Base-by-base conservation (phyloP, 2,888 invertebrate genomes). In the Cheilosia urbana region DNA sequence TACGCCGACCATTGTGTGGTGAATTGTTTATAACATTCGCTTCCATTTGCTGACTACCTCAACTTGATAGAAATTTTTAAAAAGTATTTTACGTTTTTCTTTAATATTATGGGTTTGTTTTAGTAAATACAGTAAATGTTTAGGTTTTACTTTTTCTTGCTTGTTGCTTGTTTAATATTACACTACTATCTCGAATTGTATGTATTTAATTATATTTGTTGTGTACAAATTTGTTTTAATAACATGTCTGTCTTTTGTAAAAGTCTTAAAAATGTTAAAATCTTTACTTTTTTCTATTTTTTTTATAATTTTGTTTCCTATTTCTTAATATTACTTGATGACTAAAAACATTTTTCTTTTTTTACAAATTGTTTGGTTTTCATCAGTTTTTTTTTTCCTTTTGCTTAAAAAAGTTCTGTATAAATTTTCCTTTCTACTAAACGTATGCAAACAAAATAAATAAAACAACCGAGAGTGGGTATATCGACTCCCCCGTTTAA, bases 241-340 rank as follows among this genome's bases (percentile, higher is more conserved):
- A 77, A 84, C 87, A 73, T 82, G 68, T 85, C 80, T 63, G 65
- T 87, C 83, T 87, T 73, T 87, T 83, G 79, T 83, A 87, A 82
- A 82, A 82, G 68, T 79, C 87, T 87, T 82, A 82, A 77, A 87
- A 87, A 83, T 87, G 78, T 79, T 87, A 79, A 80, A 76, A 69
- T 87, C 68, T 75, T 55, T 77, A 69, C 82, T 55, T 82, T 72
- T 34, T 49, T 30, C 30, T 30, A 30, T 30, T 78, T 51, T 65
- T 72, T 34, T 49, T 34, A 4, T 37, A 37, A 51, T 77, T 57
- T 68, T 72, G 45, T 80, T 72, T 78, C 60, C 62, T 73, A 68
- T 73, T 71, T 65, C 49, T 79, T 75, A 34, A 51, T 65, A 47
- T 27, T 85, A 76, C 71, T 42, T 85, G 78, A 65, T 75, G 71